These are phyloP conservation scores for Sternarchorhynchus goeldii DNA, from an alignment of 2,797 vertebrate species.

Conservation along the genomic window DNA sequence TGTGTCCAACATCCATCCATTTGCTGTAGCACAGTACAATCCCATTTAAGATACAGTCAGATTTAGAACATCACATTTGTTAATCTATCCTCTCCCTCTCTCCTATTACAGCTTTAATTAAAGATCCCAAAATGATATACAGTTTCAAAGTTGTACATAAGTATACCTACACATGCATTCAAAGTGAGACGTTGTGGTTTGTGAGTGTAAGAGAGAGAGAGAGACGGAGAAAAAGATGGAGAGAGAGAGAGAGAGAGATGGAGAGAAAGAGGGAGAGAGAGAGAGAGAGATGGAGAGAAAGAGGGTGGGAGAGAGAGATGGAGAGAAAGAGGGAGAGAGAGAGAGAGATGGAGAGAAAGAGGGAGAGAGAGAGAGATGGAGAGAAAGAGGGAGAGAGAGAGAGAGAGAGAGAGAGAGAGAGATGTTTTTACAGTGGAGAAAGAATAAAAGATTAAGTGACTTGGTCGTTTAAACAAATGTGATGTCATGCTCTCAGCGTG, in stretches of 20 bases:
- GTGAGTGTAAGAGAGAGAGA: conserved; percentile 33
- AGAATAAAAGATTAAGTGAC: conserved; percentile 48
- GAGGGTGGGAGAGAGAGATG: no score
- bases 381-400: not conserved
- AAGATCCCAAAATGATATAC: no score
- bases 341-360: not conserved
- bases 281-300: conserved; percentile 44
- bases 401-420: conserved; percentile 27
- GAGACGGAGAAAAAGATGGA: not conserved
- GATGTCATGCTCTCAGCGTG: not conserved
- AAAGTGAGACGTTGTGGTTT: no score
- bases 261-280: no score
- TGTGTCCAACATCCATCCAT: not conserved
- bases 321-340: conserved; percentile 22
- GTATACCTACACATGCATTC: no score
- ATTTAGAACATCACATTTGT: no score
- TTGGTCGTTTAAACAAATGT: conserved; percentile 20
- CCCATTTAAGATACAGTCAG: not conserved
- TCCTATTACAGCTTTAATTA: no score
- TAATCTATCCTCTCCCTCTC: no score
- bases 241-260: not conserved
- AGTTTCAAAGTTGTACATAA: no score
- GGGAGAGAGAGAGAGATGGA: conserved; percentile 29
- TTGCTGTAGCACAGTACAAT: conserved; percentile 1
- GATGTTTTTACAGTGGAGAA: conserved; percentile 40